Conservation (phyloP, 2,113 vertebrate genomes). For the Hipposideros armiger region DNA sequence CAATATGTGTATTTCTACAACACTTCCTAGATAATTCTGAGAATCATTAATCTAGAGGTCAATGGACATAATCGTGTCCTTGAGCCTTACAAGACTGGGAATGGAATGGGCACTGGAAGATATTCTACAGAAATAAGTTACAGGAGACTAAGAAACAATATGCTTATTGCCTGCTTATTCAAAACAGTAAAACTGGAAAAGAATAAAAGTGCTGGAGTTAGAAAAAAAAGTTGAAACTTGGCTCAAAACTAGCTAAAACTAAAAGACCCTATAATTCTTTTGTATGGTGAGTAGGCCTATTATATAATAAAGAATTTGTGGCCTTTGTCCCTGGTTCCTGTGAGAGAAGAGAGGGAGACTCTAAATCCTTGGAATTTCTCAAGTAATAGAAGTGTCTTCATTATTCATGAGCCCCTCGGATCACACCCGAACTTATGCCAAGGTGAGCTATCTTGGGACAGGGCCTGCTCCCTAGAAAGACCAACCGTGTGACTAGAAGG, state of each 20-base stretch:
- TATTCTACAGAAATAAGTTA: background rate
- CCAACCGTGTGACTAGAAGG: background rate
- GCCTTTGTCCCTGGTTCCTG: background rate
- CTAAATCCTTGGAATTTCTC: constrained; percentile 44
- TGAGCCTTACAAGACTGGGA: background rate
- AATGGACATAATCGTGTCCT: background rate
- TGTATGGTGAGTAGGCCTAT: background rate
- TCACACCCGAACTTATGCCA: constrained; percentile 42
- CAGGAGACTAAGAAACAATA: background rate
- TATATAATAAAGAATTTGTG: constrained; percentile 15
- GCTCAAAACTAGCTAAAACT: constrained; percentile 59
- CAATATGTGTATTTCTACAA: constrained; percentile 45
- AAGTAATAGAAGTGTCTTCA: constrained; percentile 17
- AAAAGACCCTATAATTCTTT: constrained; percentile 8
- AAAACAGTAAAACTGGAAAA: constrained; percentile 9
- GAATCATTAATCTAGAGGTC: constrained; percentile 18
- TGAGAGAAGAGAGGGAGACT: background rate
- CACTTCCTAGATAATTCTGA: constrained; percentile 16
- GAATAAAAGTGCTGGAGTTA: background rate
- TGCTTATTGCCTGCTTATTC: background rate
- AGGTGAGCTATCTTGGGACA: background rate
- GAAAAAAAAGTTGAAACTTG: background rate
- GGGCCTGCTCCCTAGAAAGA: constrained; percentile 39
- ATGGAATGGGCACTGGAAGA: background rate
- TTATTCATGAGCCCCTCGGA: constrained; percentile 37